Evolutionary conservation across 2,888 invertebrate genomes (phyloP).

Genomic region (Campoplex capitator): DNA sequence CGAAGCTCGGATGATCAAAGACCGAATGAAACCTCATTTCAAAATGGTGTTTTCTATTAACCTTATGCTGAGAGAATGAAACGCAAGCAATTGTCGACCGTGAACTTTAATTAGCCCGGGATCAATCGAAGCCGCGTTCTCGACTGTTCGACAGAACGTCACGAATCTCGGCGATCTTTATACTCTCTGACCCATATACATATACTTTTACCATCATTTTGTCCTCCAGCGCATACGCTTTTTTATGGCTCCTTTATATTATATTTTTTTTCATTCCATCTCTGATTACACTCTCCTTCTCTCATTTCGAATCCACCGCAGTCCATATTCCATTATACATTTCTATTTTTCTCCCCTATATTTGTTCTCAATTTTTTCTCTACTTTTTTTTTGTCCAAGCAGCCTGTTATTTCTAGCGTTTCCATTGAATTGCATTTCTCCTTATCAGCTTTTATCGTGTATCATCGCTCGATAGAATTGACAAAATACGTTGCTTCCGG

Average conservation of each 20-base stretch:
- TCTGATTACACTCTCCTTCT: not conserved
- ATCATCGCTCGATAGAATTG: constrained; percentile 29
- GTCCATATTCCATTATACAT: not conserved
- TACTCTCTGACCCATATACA: constrained; percentile 3
- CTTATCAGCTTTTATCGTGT: not conserved
- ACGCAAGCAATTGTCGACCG: constrained; percentile 51
- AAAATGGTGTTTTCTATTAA: constrained; percentile 26
- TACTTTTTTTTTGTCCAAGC: not conserved
- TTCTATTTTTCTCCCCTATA: not conserved
- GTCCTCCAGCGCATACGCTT: not conserved
- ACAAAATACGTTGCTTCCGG: constrained; percentile 12
- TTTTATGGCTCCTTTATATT: not conserved
- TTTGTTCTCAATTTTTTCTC: not conserved
- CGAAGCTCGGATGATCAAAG: constrained; percentile 7
- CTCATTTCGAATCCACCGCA: not conserved
- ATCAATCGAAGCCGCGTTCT: constrained; percentile 54
- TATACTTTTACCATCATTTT: constrained; percentile 2
- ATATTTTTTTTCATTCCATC: constrained; percentile 3
- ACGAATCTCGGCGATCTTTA: constrained; percentile 28
- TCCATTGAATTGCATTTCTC: not conserved
- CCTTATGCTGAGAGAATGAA: not conserved
- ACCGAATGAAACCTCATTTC: constrained; percentile 15
- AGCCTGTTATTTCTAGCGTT: not conserved
- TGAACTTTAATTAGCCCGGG: constrained; percentile 60
- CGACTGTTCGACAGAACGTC: constrained; percentile 17